Evolutionary conservation across 2,797 vertebrate species (phyloP).

Genomic region (Cryptoblepharus egeriae): DNA sequence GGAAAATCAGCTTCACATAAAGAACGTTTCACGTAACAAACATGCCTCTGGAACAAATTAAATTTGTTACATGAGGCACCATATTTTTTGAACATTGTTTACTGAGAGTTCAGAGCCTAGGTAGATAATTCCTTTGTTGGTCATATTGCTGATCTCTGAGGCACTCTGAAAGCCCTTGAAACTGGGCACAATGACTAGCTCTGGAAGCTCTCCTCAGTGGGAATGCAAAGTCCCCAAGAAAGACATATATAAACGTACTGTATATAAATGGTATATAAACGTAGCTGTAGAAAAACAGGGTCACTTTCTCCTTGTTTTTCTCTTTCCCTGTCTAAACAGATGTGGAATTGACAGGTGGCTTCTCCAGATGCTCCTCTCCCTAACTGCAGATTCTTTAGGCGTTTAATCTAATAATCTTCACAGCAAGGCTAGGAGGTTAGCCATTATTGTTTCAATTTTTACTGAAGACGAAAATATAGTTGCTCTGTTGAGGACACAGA

Average conservation of each 20-base stretch:
- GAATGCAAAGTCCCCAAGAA: not conserved
- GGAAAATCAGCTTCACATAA: too few relatives aligned
- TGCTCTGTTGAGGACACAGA: not conserved
- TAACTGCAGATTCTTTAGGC: not conserved
- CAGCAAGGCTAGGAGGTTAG: not conserved
- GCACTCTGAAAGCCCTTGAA: not conserved
- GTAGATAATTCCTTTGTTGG: not conserved
- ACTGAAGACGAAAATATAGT: slow-evolving; percentile 1
- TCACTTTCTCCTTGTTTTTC: not conserved
- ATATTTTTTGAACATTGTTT: not conserved
- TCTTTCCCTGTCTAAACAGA: not conserved
- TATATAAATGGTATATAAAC: too few relatives aligned
- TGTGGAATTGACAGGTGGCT: not conserved
- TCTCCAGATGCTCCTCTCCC: not conserved
- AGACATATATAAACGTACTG: too few relatives aligned
- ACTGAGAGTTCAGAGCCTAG: not conserved
- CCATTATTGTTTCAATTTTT: not conserved
- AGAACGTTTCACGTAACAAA: too few relatives aligned
- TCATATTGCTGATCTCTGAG: not conserved
- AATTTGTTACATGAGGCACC: too few relatives aligned
- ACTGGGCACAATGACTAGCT: not conserved
- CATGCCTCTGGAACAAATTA: too few relatives aligned
- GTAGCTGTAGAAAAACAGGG: not conserved
- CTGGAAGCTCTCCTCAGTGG: not conserved
- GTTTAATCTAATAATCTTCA: not conserved